Evolutionary conservation across 2,113 vertebrate genomes (phyloP).

Genomic region (Sigmodon hispidus): DNA sequence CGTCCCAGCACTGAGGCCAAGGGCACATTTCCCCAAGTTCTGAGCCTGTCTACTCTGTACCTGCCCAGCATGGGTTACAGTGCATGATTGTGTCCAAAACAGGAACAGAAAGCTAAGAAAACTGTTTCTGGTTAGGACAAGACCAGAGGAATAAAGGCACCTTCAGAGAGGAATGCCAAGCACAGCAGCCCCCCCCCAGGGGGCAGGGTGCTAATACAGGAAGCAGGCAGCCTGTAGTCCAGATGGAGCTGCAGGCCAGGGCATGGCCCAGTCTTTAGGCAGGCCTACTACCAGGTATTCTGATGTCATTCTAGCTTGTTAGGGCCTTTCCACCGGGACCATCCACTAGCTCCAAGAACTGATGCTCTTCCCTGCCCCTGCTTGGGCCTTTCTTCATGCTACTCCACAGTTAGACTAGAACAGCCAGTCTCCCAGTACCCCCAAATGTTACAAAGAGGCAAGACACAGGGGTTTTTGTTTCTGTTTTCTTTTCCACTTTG

Average conservation of each 20-base stretch:
- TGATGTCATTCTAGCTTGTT: background rate
- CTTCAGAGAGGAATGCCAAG: background rate
- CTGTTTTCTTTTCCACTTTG: background rate
- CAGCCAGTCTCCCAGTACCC: background rate
- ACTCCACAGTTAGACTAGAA: background rate
- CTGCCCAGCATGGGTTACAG: background rate
- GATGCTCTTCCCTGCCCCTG: background rate
- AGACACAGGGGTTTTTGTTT: background rate
- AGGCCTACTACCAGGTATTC: background rate
- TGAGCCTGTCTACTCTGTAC: background rate
- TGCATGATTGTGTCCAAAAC: background rate
- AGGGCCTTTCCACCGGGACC: background rate
- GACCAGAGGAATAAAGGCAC: background rate
- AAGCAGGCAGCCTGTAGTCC: background rate
- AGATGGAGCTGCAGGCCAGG: background rate
- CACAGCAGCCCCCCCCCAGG: too few species aligned
- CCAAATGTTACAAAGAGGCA: background rate
- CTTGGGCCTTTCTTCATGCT: background rate
- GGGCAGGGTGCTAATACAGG: background rate
- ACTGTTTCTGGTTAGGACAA: background rate
- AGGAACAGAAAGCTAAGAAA: background rate
- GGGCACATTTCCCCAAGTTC: background rate
- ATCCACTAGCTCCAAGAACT: background rate
- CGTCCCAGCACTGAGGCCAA: background rate
- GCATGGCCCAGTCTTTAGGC: background rate